phyloP scores from a whole-genome alignment of 2,888 invertebrate species.

The Ramazzottius varieornatus region DNA sequence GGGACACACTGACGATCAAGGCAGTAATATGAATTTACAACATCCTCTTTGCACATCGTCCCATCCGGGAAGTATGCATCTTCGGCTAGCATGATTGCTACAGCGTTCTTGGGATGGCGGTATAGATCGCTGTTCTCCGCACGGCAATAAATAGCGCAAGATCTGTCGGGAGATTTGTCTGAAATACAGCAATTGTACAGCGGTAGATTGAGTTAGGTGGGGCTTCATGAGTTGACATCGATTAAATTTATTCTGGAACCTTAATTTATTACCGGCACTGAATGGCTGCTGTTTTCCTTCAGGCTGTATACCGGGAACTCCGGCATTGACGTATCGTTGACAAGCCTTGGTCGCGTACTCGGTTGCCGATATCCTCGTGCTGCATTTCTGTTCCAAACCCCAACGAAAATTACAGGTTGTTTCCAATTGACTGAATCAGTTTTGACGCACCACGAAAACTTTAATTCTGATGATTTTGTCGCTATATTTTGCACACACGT shows the following conservation, averaged over 20 bases:
- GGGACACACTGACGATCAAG: not conserved
- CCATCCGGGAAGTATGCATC: slow-evolving; percentile 1
- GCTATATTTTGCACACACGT: too few species aligned
- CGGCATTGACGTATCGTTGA: not conserved
- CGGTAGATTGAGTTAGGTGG: too few species aligned
- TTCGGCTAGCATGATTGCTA: not conserved
- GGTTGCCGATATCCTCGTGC: not conserved
- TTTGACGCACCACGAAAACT: too few species aligned
- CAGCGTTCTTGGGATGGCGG: not conserved
- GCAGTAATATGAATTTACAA: not conserved
- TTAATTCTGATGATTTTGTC: too few species aligned
- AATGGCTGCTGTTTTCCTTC: not conserved
- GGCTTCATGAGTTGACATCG: too few species aligned
- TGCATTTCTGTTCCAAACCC: too few species aligned
- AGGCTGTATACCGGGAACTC: not conserved
- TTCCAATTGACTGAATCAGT: too few species aligned
- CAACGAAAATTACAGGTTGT: too few species aligned
- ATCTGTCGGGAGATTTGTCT: not conserved
- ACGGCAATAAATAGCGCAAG: not conserved
- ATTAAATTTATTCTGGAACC: not conserved
- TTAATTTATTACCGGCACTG: not conserved
- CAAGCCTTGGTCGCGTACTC: not conserved
- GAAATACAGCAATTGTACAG: not conserved
- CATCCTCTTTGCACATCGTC: not conserved
- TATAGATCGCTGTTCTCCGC: not conserved